Evolutionary conservation across 1,140 invertebrate genomes (phyloP), one percentile per base, ranked within the genome.

Genomic region (Cylas formicarius): DNA sequence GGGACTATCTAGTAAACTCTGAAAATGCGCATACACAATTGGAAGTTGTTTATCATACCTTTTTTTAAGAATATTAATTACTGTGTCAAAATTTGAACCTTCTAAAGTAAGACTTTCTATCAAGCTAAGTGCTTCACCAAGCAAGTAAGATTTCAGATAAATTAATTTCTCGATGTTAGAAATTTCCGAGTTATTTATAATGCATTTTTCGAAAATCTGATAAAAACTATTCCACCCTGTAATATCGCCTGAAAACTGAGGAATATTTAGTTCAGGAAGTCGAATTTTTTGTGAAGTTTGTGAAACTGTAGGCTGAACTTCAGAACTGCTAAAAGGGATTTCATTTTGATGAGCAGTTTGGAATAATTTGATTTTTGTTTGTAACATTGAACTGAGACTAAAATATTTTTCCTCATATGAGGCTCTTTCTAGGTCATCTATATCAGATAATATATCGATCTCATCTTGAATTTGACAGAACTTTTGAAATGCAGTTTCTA

Each of bases 31-130:
- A 19, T 41, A 29, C 19, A 41, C 21, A 16, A 41, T 21, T 5
- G 22, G 20, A 6, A 41, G 20, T 41, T 31, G 28, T 19, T 41
- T 41, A 8, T 31, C 16, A 42, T 32, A 42, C 4, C 40, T 18
- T 14, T 10, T 18, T 22, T 4, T 6, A 42, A n/a, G 20, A 4
- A 42, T 20, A 10, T 42, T 21, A 14, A 42, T 20, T 10, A 31
- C 40, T 3, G 14, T 22, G 6, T 3, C 3, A 20, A 42, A 42
- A 32, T 33, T 42, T 5, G 31, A 28, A 20, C 17, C 26, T 42
- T 19, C 26, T 20, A 33, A 4, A 4, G 10, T 11, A 11, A 42
- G 19, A 11, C 29, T 32, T 13, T 42, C 29, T 4, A 42, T 33
- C 6, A 42, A 20, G 6, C 26, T 33, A 19, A 32, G 19, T 5